Evolutionary conservation across 1,140 invertebrate species (phyloP), one percentile per base, ranked within the genome.

Genomic region (Solenopsis fugax): DNA sequence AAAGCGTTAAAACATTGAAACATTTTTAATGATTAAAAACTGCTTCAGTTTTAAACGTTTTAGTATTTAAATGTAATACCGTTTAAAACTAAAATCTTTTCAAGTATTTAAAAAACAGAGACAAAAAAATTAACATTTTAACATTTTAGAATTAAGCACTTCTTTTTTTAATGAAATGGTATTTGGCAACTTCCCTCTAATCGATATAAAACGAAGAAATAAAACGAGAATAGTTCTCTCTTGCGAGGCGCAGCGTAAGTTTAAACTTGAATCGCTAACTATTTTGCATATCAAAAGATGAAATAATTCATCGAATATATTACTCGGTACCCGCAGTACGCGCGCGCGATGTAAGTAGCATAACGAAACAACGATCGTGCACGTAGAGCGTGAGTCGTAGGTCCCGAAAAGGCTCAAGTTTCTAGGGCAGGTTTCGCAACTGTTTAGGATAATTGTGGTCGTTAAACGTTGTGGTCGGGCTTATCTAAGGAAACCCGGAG

Each of bases 401-500:
- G 56, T 60, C 29, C 13, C 50, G 56, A 81, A 86, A 88, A 90
- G 86, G 71, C 73, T 81, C 64, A 37, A 86, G 76, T 86, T 67
- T 81, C 65, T 37, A 21, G 37, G 13, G 41, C 71, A 37, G 34
- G 56, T 52, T 89, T 81, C 80, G 85, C 54, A 54, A 91, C 84
- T 90, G 78, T 91, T 91, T 88, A 90, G 90, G 84, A 88, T 90
- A 91, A 91, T 81, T 88, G 56, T 85, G 56, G 69, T 87, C 89
- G 81, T 91, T 91, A 91, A 84, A 54, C 84, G 84, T 88, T 72
- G 72, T 73, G 54, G 64, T 58, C 48, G 13, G 65, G 84, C 90
- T 91, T 91, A 91, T 91, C 89, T 90, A 88, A 90, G 84, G 89
- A 85, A 89, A 64, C 65, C 86, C 54, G 2, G 50, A 72, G 82